These are phyloP conservation scores for Sapajus apella DNA, from an alignment of 2,113 vertebrate genomes.

Conservation along the genomic window DNA sequence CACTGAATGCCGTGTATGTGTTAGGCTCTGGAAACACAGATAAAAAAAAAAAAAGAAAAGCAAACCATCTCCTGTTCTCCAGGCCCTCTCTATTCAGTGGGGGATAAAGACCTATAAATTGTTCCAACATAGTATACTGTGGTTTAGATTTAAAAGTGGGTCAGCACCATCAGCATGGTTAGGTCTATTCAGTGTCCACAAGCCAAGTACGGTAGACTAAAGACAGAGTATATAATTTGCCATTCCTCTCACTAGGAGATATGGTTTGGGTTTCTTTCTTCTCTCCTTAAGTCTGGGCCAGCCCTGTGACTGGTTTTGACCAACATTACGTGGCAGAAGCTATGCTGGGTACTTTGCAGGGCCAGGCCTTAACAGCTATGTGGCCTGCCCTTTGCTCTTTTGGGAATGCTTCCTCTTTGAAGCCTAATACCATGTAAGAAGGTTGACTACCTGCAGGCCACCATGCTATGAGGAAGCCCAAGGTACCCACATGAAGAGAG, in stretches of 20 bases:
- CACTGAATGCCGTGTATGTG: not conserved
- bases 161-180: not conserved
- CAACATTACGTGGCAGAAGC: not conserved
- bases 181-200: not conserved
- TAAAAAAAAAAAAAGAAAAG: not conserved
- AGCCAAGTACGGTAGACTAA: not conserved
- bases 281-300: not conserved
- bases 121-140: not conserved
- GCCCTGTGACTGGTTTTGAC: not conserved
- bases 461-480: not conserved
- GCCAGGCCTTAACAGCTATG: not conserved
- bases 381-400: not conserved
- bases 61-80: not conserved
- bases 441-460: not conserved
- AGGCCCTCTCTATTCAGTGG: not conserved
- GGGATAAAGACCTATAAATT: conserved; percentile 18
- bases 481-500: not conserved
- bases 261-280: not conserved
- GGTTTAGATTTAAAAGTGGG: conserved; percentile 35
- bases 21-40: not conserved
- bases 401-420: not conserved
- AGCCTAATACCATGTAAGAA: not conserved
- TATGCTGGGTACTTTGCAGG: not conserved
- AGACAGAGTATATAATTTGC: not conserved
- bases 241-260: not conserved